Evolutionary conservation across 2,888 invertebrate species (phyloP).

Genomic region (Frankliniella fusca): DNA sequence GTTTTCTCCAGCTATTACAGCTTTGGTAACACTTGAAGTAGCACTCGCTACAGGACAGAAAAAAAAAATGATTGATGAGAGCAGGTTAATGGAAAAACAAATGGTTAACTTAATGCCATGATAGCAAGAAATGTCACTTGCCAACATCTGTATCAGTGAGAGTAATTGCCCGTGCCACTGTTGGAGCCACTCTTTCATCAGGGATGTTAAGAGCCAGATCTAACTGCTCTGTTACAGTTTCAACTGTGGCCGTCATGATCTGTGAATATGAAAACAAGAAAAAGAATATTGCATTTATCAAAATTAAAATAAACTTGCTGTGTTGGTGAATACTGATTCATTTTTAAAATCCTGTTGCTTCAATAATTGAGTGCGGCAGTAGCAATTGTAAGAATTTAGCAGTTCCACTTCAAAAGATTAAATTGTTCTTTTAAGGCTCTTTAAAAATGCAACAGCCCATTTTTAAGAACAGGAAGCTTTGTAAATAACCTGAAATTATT

Average conservation of each 20-base stretch:
- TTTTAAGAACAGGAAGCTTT: neutral
- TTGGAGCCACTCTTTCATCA: slow-evolving; percentile 60
- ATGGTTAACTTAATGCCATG: neutral
- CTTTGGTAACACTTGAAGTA: slow-evolving; percentile 68
- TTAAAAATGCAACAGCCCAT: neutral
- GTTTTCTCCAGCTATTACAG: slow-evolving; percentile 70
- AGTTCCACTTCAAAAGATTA: neutral
- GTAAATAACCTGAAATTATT: neutral
- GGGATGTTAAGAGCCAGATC: slow-evolving; percentile 85
- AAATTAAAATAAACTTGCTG: too few relatives aligned
- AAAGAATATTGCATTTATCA: neutral
- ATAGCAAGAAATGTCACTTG: slow-evolving; percentile 45
- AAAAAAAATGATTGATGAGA: slow-evolving; percentile 19
- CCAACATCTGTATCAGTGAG: slow-evolving; percentile 86
- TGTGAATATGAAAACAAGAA: slow-evolving; percentile 49
- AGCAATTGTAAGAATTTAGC: neutral
- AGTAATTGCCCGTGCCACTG: slow-evolving; percentile 80
- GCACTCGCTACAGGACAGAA: slow-evolving; percentile 54
- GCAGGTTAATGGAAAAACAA: slow-evolving; percentile 26
- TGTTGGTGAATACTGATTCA: too few relatives aligned
- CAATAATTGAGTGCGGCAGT: neutral
- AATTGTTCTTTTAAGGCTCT: neutral
- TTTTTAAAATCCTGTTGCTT: too few relatives aligned
- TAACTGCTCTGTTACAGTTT: slow-evolving; percentile 85
- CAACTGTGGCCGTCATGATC: slow-evolving; percentile 94